A percentile compares a stretch with the other conserved stretches of the same genome.
Conservation (phyloP, 1,140 invertebrate species). For the Zaprionus davidi region DNA sequence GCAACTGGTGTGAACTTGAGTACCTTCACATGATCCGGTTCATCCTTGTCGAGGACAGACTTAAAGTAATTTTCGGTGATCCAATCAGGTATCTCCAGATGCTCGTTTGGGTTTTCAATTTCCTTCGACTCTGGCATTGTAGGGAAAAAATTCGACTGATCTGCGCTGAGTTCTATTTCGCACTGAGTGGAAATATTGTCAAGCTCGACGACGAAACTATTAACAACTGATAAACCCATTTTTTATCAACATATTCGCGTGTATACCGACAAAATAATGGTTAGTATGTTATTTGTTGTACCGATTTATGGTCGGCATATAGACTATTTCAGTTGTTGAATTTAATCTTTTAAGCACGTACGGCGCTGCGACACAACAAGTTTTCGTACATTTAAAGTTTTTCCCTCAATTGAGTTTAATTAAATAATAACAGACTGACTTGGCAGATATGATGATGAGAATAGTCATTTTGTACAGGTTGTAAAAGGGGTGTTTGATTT, state of each 20-base stretch:
- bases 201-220: slow-evolving; percentile 9
- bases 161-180: background rate
- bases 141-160: background rate
- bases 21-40: slow-evolving; percentile 73
- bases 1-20: slow-evolving; percentile 63
- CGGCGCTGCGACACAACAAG: too few relatives aligned
- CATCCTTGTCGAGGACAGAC: slow-evolving; percentile 77
- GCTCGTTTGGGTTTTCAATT: slow-evolving; percentile 68
- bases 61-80: slow-evolving; percentile 83
- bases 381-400: too few relatives aligned
- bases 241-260: slow-evolving; percentile 15
- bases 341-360: too few relatives aligned
- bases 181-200: background rate
- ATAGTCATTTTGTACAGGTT: background rate
- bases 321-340: background rate
- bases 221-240: slow-evolving; percentile 8
- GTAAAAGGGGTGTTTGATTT: background rate
- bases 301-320: background rate
- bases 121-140: slow-evolving; percentile 24
- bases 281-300: background rate
- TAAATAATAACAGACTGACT: background rate
- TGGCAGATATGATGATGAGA: background rate
- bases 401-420: background rate
- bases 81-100: slow-evolving; percentile 82
- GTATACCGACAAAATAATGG: background rate